Evolutionary conservation across 2,888 invertebrate genomes (phyloP), one percentile per base, ranked within the genome.

Genomic region (Trachelus tabidus): DNA sequence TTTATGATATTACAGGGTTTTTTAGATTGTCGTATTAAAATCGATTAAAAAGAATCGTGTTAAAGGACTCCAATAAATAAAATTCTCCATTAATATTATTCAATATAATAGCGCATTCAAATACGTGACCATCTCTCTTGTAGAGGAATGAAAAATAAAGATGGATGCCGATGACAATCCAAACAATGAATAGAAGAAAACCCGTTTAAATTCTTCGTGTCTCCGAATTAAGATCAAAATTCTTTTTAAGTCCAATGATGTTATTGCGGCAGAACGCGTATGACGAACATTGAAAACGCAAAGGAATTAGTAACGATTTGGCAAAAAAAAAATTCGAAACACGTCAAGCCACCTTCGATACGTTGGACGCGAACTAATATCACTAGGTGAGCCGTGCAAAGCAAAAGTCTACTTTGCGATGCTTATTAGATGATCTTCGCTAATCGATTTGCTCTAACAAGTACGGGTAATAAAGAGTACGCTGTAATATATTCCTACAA

Each of bases 371-470:
- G 56, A 56, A 56, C 56, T 56, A 2, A 23, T 23, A 56, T 56
- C 56, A 56, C 56, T 56, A 23, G 56, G 23, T 56, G 56, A 23
- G 56, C 56, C 23, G 23, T 9, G 9, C 56, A 56, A 56, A 56
- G 56, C 23, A 56, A 40, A 40, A 56, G 56, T 56, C 9, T 76
- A 76, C 69, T 76, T 83, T 80, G 75, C 56, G 79, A 71, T 76
- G 79, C 82, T 40, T 68, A 79, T 87, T 87, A 87, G 86, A 83
- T 75, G 76, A 69, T 71, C 73, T 71, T 76, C 75, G 87, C 83
- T 87, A 87, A 87, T 83, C 80, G 80, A 74, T 77, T 79, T 73
- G 79, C 71, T 79, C 84, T 84, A 86, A 83, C 80, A 73, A 83
- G 79, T 76, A 34, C 71, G 31, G 9, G 31, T 71, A 33, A 9